Evolutionary conservation across 23 tunicate species (phyloP).

Genomic region (Ciona savignyi): DNA sequence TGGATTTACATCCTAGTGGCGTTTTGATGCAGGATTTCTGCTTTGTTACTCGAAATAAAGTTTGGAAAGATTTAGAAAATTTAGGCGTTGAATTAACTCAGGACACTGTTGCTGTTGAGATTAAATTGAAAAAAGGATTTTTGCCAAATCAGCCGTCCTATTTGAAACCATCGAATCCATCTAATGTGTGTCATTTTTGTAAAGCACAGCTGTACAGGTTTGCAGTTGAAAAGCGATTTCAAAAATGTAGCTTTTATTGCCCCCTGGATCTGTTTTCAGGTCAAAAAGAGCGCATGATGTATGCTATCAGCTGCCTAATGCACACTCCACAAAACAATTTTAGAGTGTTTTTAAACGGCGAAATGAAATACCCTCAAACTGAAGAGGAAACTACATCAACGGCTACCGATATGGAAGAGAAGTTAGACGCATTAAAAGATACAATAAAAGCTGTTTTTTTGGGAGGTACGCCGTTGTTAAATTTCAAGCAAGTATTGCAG

Average conservation of each 20-base stretch:
- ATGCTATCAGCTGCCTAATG: conserved; percentile 21
- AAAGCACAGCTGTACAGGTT: conserved; percentile 28
- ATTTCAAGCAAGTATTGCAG: background rate
- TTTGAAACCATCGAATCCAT: background rate
- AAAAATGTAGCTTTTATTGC: conserved; percentile 26
- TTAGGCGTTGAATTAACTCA: background rate
- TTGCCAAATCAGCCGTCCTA: background rate
- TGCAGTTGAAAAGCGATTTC: conserved; percentile 4
- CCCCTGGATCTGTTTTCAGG: conserved; percentile 80
- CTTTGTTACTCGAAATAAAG: conserved; percentile 9
- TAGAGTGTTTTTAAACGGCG: conserved; percentile 49
- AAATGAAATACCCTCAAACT: conserved; percentile 21
- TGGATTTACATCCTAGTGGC: background rate
- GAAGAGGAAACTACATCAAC: background rate
- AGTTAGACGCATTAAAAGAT: background rate
- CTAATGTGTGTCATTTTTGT: conserved; percentile 47
- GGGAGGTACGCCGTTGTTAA: background rate
- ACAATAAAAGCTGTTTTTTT: background rate
- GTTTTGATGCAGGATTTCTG: conserved; percentile 53
- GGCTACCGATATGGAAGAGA: background rate
- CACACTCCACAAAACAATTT: conserved; percentile 46
- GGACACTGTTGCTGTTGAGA: conserved; percentile 34
- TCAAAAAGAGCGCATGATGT: conserved; percentile 19
- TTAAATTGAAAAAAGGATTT: conserved; percentile 52
- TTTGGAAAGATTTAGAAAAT: background rate